Evolutionary conservation across 2,888 invertebrate species (phyloP).

Genomic region (Synergus japonicus): DNA sequence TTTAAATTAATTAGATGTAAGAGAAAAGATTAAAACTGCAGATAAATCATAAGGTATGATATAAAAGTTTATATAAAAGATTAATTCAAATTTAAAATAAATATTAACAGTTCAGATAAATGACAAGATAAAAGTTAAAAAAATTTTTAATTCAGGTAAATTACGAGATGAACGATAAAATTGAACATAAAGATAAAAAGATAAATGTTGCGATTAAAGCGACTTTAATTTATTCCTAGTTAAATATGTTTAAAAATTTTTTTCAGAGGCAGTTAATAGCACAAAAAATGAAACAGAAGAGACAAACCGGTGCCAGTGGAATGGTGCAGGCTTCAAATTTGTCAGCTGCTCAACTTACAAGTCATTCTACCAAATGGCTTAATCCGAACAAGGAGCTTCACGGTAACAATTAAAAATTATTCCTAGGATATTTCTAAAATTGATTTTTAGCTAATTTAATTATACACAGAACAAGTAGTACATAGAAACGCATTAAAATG

Average conservation of each 20-base stretch:
- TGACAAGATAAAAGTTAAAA: too few species aligned
- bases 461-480: slow-evolving; percentile 35
- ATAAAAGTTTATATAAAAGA: too few species aligned
- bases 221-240: slow-evolving; percentile 10
- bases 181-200: too few species aligned
- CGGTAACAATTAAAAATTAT: slow-evolving; percentile 77
- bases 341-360: slow-evolving; percentile 83
- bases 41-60: too few species aligned
- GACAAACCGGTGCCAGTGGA: slow-evolving; percentile 86
- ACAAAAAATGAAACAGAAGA: slow-evolving; percentile 91
- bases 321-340: slow-evolving; percentile 93
- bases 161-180: too few species aligned
- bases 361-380: slow-evolving; percentile 83
- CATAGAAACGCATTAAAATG: neutral
- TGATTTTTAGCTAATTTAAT: neutral
- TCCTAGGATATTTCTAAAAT: neutral
- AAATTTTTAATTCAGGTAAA: too few species aligned
- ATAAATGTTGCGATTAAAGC: too few species aligned
- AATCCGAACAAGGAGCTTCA: slow-evolving; percentile 83
- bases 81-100: too few species aligned
- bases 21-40: too few species aligned
- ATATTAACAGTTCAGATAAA: too few species aligned
- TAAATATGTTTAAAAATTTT: slow-evolving; percentile 45
- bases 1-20: too few species aligned
- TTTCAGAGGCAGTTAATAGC: slow-evolving; percentile 90